Conservation (phyloP, 2,113 vertebrate species). For the Macaca nemestrina region DNA sequence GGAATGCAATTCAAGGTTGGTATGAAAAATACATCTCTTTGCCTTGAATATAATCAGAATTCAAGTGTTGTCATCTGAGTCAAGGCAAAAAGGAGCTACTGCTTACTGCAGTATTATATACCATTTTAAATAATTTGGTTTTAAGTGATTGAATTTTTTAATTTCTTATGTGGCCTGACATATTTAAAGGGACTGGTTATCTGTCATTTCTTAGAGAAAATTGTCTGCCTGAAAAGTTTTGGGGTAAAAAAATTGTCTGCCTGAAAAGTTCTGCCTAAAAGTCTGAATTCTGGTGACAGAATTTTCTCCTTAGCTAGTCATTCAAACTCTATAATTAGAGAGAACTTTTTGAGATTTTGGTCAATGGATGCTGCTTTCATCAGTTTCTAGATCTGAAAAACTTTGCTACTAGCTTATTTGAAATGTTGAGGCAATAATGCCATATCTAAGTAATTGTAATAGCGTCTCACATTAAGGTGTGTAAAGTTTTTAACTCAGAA, state of each 20-base stretch:
- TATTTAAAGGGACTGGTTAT: not conserved
- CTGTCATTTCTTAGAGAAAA: slow-evolving; percentile 6
- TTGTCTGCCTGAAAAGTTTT: not conserved
- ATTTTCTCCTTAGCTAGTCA: not conserved
- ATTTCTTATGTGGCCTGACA: not conserved
- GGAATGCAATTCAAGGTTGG: not conserved
- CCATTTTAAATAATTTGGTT: not conserved
- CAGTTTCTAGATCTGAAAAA: not conserved
- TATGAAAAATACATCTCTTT: not conserved
- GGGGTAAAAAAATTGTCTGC: not conserved
- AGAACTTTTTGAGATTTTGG: not conserved
- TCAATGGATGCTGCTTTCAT: not conserved
- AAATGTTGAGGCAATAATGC: not conserved
- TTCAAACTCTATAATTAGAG: slow-evolving; percentile 14
- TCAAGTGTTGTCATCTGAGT: not conserved
- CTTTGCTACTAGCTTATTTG: not conserved
- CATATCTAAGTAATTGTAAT: not conserved
- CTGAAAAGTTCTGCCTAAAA: not conserved
- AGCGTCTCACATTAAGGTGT: not conserved
- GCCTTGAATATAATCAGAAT: not conserved
- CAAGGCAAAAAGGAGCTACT: not conserved
- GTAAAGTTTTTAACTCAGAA: not conserved
- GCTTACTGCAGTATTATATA: not conserved
- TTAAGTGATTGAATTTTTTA: not conserved
- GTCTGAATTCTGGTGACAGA: slow-evolving; percentile 2